These are phyloP conservation scores for Chironomus riparius DNA, from an alignment of 2,888 invertebrate species.

Conservation along the genomic window DNA sequence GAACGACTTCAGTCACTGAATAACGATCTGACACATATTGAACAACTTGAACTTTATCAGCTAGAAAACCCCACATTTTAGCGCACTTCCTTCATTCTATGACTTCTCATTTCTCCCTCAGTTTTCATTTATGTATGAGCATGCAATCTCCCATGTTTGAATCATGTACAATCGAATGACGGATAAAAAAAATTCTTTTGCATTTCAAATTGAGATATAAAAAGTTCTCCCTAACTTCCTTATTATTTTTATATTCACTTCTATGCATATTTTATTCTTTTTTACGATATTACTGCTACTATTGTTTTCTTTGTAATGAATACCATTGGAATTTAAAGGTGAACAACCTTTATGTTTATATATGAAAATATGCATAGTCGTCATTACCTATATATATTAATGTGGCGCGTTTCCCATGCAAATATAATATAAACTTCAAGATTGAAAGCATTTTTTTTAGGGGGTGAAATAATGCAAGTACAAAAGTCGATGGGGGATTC, in stretches of 20 bases:
- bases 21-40: too few relatives aligned
- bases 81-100: too few relatives aligned
- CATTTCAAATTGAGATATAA: neutral
- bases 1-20: too few relatives aligned
- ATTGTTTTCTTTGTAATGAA: neutral
- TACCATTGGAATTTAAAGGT: neutral
- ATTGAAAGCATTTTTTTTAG: too few relatives aligned
- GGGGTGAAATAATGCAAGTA: too few relatives aligned
- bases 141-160: neutral
- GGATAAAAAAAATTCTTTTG: neutral
- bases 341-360: neutral
- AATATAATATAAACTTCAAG: too few relatives aligned
- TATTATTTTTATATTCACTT: neutral
- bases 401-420: too few relatives aligned
- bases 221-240: neutral
- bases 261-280: neutral
- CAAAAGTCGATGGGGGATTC: too few relatives aligned
- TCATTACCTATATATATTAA: too few relatives aligned
- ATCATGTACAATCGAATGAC: neutral
- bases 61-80: too few relatives aligned
- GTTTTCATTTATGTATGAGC: neutral
- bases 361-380: neutral
- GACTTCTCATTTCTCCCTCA: neutral
- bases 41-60: too few relatives aligned
- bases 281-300: neutral